Evolutionary conservation across 2,888 invertebrate genomes (phyloP).

Genomic region (Ophion slaviceki): DNA sequence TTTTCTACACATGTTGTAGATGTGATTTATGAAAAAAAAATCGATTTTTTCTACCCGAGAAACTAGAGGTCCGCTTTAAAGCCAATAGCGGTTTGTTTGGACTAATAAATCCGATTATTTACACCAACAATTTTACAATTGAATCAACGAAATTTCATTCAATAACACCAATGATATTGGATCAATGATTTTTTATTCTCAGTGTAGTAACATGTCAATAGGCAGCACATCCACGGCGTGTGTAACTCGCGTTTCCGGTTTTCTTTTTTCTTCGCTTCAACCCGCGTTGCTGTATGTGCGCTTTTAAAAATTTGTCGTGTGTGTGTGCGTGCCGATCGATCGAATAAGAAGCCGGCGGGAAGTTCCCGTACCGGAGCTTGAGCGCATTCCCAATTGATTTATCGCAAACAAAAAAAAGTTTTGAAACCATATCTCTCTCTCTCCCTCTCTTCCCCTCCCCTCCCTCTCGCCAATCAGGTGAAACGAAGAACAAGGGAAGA

Average conservation of each 20-base stretch:
- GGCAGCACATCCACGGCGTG: background rate
- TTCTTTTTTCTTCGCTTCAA: background rate
- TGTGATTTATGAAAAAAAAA: no score
- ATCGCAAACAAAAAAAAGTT: constrained; percentile 56
- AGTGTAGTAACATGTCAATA: no score
- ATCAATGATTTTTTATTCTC: no score
- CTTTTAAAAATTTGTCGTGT: background rate
- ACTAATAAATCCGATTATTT: no score
- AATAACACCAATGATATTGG: no score
- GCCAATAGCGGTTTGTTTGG: no score
- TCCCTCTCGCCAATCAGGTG: constrained; percentile 2
- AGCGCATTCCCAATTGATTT: constrained; percentile 52
- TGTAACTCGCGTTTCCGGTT: constrained; percentile 11
- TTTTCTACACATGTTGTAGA: no score
- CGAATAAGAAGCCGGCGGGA: constrained; percentile 42
- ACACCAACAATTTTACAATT: no score
- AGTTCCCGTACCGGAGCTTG: constrained; percentile 41
- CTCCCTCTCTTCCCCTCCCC: background rate
- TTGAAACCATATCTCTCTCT: constrained; percentile 19
- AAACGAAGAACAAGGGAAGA: constrained; percentile 10
- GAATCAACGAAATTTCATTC: no score
- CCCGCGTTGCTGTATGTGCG: constrained; percentile 4
- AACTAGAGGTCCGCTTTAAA: no score
- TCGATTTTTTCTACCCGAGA: no score
- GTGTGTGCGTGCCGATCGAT: background rate